A percentile compares a stretch with the other conserved stretches of the same genome.
Evolutionary conservation across 1,140 invertebrate genomes (phyloP).

Genomic region (Drosophila ironensis): DNA sequence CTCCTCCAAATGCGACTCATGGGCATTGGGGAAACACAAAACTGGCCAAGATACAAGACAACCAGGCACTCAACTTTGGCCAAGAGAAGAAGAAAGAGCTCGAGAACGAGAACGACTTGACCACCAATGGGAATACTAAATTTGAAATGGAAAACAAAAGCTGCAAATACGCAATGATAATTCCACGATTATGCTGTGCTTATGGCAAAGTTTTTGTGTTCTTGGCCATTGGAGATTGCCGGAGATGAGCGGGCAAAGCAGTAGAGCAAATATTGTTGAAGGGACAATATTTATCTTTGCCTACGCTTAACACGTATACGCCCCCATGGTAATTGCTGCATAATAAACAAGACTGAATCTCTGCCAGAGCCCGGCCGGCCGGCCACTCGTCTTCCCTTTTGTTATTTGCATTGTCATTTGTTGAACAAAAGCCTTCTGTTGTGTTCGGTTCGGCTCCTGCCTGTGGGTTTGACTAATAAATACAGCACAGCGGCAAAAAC

Average conservation of each 20-base stretch:
- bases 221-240: neutral
- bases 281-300: conserved; percentile 68
- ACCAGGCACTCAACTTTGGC: neutral
- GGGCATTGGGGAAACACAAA: conserved; percentile 57
- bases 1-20: conserved; percentile 56
- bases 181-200: conserved; percentile 62
- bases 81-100: conserved; percentile 2
- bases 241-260: neutral
- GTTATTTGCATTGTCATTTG: conserved; percentile 76
- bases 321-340: conserved; percentile 76
- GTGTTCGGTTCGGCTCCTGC: conserved; percentile 40
- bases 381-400: conserved; percentile 37
- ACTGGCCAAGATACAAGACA: conserved; percentile 12
- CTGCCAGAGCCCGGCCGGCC: neutral
- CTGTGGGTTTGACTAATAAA: conserved; percentile 73
- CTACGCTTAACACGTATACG: conserved; percentile 74
- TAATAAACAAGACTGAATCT: conserved; percentile 59
- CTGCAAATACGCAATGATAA: conserved; percentile 56
- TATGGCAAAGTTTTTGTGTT: conserved; percentile 47
- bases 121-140: conserved; percentile 74
- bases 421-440: conserved; percentile 62
- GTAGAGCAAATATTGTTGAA: conserved; percentile 60
- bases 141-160: conserved; percentile 65
- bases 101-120: conserved; percentile 17
- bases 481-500: conserved; percentile 24